Percentiles rank a stretch among this genome's conserved stretches.
Conservation (phyloP, 2,888 invertebrate genomes). For the Xestobium rufovillosum region DNA sequence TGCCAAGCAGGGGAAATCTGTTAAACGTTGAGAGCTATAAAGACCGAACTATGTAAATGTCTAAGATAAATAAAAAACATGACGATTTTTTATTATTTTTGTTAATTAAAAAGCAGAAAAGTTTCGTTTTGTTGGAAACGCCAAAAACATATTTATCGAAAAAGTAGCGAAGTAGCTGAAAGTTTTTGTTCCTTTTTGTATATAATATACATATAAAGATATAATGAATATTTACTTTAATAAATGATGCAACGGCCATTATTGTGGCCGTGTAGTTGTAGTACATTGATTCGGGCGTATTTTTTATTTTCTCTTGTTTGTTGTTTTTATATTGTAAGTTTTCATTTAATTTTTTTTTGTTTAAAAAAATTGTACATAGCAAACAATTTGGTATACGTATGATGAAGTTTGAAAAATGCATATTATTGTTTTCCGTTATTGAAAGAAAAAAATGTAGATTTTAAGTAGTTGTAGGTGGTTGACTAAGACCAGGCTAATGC, state of each 20-base stretch:
- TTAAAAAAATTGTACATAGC: conserved; percentile 34
- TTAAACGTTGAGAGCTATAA: too few relatives aligned
- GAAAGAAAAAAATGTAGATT: conserved; percentile 11
- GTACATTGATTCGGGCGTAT: background rate
- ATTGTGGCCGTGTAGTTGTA: background rate
- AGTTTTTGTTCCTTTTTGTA: conserved; percentile 44
- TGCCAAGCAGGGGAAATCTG: too few relatives aligned
- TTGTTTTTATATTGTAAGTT: conserved; percentile 32
- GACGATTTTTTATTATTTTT: conserved; percentile 37
- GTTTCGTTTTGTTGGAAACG: conserved; percentile 42
- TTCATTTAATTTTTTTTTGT: conserved; percentile 25
- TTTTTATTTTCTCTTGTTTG: conserved; percentile 27
- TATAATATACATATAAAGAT: conserved; percentile 24
- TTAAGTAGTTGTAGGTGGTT: background rate
- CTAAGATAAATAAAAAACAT: too few relatives aligned
- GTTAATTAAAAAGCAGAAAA: conserved; percentile 43
- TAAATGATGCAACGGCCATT: conserved; percentile 8
- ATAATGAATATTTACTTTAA: conserved; percentile 19
- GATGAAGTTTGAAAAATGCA: conserved; percentile 44
- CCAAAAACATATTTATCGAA: conserved; percentile 44
- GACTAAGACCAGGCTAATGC: conserved; percentile 21
- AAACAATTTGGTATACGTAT: conserved; percentile 43
- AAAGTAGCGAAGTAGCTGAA: conserved; percentile 38
- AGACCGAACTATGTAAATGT: too few relatives aligned
- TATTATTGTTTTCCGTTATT: conserved; percentile 41